These are phyloP conservation scores for Protonibea diacanthus DNA, from an alignment of 2,797 vertebrate genomes.

Conservation along the genomic window DNA sequence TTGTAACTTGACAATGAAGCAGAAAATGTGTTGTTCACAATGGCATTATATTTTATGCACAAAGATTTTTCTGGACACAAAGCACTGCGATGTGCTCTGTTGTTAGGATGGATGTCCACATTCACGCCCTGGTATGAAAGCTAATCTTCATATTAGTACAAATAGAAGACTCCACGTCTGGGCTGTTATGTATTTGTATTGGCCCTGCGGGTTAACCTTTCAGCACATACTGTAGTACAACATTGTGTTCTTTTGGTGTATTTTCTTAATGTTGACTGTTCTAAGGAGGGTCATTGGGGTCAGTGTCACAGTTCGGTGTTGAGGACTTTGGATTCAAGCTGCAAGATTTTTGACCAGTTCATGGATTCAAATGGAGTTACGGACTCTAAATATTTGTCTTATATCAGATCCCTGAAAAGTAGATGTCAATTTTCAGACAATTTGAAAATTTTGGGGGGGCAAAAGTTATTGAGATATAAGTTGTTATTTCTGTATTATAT, in stretches of 20 bases:
- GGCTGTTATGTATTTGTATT: slow-evolving; percentile 1
- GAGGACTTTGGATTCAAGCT: slow-evolving; percentile 1
- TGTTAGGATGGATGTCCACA: neutral
- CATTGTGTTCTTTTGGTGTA: neutral
- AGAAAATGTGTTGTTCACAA: slow-evolving; percentile 20
- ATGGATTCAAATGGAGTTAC: no score
- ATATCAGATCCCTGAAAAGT: neutral
- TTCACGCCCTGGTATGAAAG: neutral
- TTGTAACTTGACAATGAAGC: slow-evolving; percentile 41
- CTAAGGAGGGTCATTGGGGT: neutral
- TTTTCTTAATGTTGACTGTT: slow-evolving; percentile 4
- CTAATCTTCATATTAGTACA: neutral
- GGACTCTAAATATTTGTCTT: neutral
- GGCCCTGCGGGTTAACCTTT: neutral
- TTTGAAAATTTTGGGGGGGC: neutral
- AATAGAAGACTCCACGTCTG: neutral
- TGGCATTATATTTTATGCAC: slow-evolving; percentile 6
- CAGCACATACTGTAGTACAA: neutral
- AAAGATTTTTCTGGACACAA: neutral
- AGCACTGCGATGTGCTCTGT: neutral
- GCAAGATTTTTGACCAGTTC: slow-evolving; percentile 1
- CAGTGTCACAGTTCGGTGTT: neutral
- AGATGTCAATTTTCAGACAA: neutral
- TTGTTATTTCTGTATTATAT: neutral
- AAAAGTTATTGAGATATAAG: neutral